phyloP scores from a whole-genome alignment of 2,113 vertebrate genomes.

The Muntiacus reevesi region DNA sequence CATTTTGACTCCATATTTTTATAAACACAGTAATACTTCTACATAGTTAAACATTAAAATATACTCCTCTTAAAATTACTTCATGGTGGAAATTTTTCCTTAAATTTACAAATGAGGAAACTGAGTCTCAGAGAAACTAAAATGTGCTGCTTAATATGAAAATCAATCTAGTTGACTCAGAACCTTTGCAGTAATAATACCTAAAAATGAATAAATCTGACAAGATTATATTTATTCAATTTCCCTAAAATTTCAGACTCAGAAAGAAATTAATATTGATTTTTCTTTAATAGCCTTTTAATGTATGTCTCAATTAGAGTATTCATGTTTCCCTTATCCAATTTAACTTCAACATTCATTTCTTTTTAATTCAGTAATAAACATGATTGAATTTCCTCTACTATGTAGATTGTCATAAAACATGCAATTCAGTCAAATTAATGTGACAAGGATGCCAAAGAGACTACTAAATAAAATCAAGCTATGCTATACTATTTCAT shows the following conservation, averaged over 20 bases:
- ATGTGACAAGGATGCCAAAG: constrained; percentile 79
- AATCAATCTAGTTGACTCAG: not conserved
- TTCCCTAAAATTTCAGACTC: constrained; percentile 1
- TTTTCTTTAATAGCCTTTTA: constrained; percentile 45
- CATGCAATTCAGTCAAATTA: constrained; percentile 79
- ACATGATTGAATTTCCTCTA: constrained; percentile 79
- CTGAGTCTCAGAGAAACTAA: not conserved
- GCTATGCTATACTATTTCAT: constrained; percentile 83
- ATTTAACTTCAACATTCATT: constrained; percentile 69
- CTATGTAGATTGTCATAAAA: constrained; percentile 78
- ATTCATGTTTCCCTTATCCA: constrained; percentile 55
- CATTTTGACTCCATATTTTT: not conserved
- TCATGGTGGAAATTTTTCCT: not conserved
- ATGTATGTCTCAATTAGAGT: constrained; percentile 55
- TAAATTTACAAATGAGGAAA: not conserved
- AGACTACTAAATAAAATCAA: constrained; percentile 80
- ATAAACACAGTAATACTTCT: not conserved
- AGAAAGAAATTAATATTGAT: constrained; percentile 26
- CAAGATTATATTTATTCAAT: not conserved
- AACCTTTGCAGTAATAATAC: not conserved
- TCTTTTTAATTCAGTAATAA: constrained; percentile 74
- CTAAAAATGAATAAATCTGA: not conserved
- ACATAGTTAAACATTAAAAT: not conserved
- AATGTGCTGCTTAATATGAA: not conserved
- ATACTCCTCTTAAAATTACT: not conserved